Base-by-base conservation (phyloP, 1,140 invertebrate genomes). In the Coelopa frigida region DNA sequence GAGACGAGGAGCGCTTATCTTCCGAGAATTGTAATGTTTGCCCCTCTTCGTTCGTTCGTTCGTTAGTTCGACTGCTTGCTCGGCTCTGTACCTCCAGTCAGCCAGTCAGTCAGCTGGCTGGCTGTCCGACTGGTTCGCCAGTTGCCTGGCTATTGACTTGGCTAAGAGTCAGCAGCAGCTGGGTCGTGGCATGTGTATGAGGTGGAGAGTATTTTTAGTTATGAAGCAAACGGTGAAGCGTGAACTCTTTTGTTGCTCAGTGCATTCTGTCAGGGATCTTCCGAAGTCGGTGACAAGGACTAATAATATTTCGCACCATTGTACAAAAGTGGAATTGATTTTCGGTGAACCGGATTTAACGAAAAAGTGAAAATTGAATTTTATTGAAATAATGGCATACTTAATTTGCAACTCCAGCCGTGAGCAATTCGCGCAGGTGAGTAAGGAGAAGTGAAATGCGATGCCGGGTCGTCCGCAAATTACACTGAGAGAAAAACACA, bases 341-440 rank as follows among this genome's bases (percentile, higher is more conserved):
- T 20, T n/a, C n/a, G n/a, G n/a, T n/a, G n/a, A n/a, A n/a, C n/a
- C n/a, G n/a, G n/a, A n/a, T n/a, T n/a, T n/a, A n/a, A n/a, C n/a
- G n/a, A n/a, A n/a, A n/a, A n/a, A n/a, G n/a, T n/a, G 1, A 26
- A 40, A 40, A 31, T 26, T 15, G 15, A 40, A 14, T 15, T n/a
- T 31, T 31, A 11, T 17, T 6, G 15, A 20, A 43, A 46, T 46
- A 36, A 26, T 37, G 5, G 33, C 27, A 27, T 15, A 37, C 3
- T 35, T 46, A 17, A 24, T 46, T 12, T 46, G 44, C 23, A 46
- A 46, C 14, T 46, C 44, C n/a, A 46, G 44, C 24, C 33, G 21
- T 5, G 44, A 46, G 12, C 44, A 46, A 27, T 46, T 37, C 29
- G 29, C 26, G 14, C 44, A 46, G 44, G 44, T 46, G 20, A 2